phyloP scores from a whole-genome alignment of 2,888 invertebrate species.

The Amphipoea lucens region DNA sequence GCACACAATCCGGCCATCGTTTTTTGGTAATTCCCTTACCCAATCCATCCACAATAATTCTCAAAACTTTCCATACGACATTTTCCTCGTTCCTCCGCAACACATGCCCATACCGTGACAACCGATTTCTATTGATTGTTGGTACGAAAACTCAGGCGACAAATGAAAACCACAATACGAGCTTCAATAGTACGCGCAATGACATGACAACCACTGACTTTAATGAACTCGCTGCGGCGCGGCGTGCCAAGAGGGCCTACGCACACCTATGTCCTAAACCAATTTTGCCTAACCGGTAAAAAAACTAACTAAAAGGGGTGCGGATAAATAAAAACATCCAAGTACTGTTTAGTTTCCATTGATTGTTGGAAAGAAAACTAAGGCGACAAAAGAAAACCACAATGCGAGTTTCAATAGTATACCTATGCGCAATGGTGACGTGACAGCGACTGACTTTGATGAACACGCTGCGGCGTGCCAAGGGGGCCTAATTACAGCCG shows the following conservation, averaged over 20 bases:
- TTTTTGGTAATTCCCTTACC: no score
- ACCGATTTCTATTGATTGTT: neutral
- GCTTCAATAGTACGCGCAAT: slow-evolving; percentile 44
- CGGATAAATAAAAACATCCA: neutral
- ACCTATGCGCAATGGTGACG: slow-evolving; percentile 55
- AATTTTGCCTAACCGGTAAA: neutral
- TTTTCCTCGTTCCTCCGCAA: no score
- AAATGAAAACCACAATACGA: slow-evolving; percentile 21
- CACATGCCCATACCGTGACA: no score
- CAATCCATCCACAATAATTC: no score
- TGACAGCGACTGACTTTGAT: slow-evolving; percentile 72
- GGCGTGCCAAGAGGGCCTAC: slow-evolving; percentile 74
- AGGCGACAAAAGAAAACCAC: neutral
- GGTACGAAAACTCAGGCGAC: neutral
- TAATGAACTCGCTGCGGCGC: slow-evolving; percentile 75
- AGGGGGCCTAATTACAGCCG: slow-evolving; percentile 80
- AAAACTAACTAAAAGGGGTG: neutral
- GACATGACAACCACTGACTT: slow-evolving; percentile 64
- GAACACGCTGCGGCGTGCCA: slow-evolving; percentile 74
- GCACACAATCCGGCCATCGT: no score
- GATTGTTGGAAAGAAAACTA: neutral
- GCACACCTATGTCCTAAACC: neutral
- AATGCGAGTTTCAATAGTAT: slow-evolving; percentile 18
- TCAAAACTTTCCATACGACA: no score
- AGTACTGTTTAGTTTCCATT: neutral